Evolutionary conservation across 1,140 invertebrate species (phyloP).

Genomic region (Papilio dardanus): DNA sequence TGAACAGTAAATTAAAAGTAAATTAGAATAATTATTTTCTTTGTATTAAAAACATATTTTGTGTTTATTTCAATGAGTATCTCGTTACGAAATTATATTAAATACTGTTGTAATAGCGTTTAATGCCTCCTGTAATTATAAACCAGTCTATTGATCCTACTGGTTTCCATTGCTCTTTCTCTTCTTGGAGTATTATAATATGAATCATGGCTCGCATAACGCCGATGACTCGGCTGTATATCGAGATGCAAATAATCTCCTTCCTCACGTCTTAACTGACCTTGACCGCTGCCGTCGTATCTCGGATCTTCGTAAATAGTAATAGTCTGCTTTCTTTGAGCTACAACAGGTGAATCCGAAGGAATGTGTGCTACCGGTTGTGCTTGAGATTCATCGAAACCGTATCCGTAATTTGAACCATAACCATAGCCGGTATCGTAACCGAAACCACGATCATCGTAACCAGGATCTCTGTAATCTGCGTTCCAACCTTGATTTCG

Average conservation of each 20-base stretch:
- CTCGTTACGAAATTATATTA: constrained; percentile 42
- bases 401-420: constrained; percentile 73
- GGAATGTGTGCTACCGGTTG: constrained; percentile 65
- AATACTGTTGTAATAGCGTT: constrained; percentile 23
- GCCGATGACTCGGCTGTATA: constrained; percentile 72
- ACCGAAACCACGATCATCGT: constrained; percentile 62
- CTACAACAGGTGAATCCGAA: constrained; percentile 68
- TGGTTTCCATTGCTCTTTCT: constrained; percentile 65
- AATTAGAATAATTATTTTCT: background rate
- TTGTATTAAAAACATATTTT: background rate
- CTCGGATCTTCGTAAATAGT: constrained; percentile 84
- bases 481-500: constrained; percentile 59
- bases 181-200: constrained; percentile 68
- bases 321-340: constrained; percentile 78
- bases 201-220: constrained; percentile 77
- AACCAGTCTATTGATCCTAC: constrained; percentile 80
- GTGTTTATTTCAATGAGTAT: constrained; percentile 46
- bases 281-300: constrained; percentile 70
- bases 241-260: constrained; percentile 74
- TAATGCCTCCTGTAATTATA: constrained; percentile 76
- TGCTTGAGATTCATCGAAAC: constrained; percentile 71
- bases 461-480: constrained; percentile 66
- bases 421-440: constrained; percentile 70
- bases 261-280: constrained; percentile 71
- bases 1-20: too few species aligned